Evolutionary conservation across 2,888 invertebrate genomes (phyloP), one percentile per base, ranked within the genome.

Genomic region (Eudemis profundana): DNA sequence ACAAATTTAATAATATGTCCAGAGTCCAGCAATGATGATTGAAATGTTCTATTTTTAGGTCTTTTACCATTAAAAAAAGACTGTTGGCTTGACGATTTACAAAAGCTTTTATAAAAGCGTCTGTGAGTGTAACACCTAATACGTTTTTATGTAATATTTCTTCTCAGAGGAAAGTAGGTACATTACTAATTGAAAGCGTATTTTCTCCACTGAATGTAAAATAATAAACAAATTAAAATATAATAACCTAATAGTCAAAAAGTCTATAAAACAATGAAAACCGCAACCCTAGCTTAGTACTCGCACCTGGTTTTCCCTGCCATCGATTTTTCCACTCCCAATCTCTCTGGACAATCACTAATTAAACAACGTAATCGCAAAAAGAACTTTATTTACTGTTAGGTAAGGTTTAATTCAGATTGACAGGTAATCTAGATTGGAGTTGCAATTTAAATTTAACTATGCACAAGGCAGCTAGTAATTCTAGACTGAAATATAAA

Each of bases 291-390:
- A 33, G 33, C 33, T 33, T 33, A 33, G 1, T 33, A 33, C 5
- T 33, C 8, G 33, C 33, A 33, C 33, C 33, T 10, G 33, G 42
- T 42, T 5, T 36, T 50, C 33, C 17, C 33, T 29, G 12, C 15
- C 50, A 33, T 50, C 50, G 33, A 50, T 50, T 50, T 36, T 50
- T 33, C 33, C 33, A 50, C 47, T 27, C 19, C 33, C 50, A 33
- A 50, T 50, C 50, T 33, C 50, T 4, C 19, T 33, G 50, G 7
- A 19, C 19, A 50, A 50, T 33, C 50, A 17, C 33, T 50, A 50
- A 50, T 50, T 50, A 50, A 50, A 17, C 17, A 12, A 0, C 12
- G 12, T 50, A 10, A 1, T 5, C 12, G 12, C 17, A 36, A 50
- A 50, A 49, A 21, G 1, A 15, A 36, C 50, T n/a, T 33, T 50